phyloP scores from a whole-genome alignment of 2,113 vertebrate species.

The Phoxinus phoxinus region DNA sequence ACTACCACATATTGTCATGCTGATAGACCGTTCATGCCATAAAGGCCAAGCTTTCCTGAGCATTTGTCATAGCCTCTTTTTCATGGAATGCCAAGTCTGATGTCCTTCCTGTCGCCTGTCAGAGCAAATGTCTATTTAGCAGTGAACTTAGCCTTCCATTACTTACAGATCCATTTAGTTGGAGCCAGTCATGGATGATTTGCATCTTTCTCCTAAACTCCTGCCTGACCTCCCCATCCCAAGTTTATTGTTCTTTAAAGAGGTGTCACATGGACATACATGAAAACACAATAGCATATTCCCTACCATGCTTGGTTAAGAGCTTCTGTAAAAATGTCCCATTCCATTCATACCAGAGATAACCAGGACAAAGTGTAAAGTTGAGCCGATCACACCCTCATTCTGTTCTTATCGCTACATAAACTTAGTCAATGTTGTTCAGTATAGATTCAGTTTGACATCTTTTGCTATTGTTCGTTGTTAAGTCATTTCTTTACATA shows the following conservation, averaged over 20 bases:
- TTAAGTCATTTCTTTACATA: neutral
- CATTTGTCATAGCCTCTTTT: neutral
- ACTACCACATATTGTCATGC: too few species aligned
- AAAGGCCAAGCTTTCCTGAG: conserved; percentile 13
- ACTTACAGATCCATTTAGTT: conserved; percentile 44
- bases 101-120: conserved; percentile 47
- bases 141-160: conserved; percentile 55
- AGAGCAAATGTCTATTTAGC: conserved; percentile 51
- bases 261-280: conserved; percentile 48
- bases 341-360: conserved; percentile 34
- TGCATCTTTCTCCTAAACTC: conserved; percentile 48
- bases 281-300: conserved; percentile 35
- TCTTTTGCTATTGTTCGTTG: neutral
- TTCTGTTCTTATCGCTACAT: conserved; percentile 6
- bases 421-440: neutral
- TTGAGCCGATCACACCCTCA: conserved; percentile 3
- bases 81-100: conserved; percentile 48
- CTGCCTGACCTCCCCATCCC: conserved; percentile 44
- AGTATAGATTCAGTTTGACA: neutral
- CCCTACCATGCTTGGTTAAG: neutral
- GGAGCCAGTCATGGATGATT: conserved; percentile 52
- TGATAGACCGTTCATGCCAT: neutral
- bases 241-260: conserved; percentile 56
- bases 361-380: neutral
- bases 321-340: conserved; percentile 15